Evolutionary conservation across 2,113 vertebrate species (phyloP).

Genomic region (Gavia stellata): DNA sequence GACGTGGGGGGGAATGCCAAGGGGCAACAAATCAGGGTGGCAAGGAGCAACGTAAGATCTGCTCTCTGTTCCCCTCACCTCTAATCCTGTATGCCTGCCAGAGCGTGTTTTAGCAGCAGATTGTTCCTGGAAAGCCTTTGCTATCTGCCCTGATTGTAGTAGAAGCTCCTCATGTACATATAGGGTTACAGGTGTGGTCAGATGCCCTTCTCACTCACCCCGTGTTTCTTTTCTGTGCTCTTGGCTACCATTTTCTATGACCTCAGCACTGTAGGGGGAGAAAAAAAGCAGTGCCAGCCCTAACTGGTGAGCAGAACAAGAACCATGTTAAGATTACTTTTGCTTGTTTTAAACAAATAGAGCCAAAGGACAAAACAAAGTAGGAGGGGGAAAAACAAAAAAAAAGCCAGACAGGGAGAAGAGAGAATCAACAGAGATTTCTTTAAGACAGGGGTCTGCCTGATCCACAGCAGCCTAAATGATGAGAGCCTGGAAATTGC

Average conservation of each 20-base stretch:
- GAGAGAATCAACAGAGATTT: not conserved
- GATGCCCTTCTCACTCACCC: not conserved
- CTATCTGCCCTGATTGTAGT: not conserved
- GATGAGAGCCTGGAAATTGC: not conserved
- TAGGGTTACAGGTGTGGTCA: not conserved
- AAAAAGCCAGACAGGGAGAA: not conserved
- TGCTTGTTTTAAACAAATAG: not conserved
- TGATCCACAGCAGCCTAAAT: not conserved
- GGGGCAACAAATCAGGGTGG: not conserved
- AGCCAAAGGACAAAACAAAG: not conserved
- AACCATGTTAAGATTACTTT: not conserved
- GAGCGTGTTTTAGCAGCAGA: not conserved
- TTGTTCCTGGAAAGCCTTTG: slow-evolving; percentile 54
- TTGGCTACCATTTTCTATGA: not conserved
- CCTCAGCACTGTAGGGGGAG: not conserved
- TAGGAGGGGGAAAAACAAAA: too few species aligned
- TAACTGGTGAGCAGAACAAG: not conserved
- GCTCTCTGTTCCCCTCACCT: not conserved
- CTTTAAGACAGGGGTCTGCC: not conserved
- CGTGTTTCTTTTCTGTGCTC: not conserved
- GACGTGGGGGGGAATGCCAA: not conserved
- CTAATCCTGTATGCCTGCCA: not conserved
- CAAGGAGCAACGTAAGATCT: not conserved
- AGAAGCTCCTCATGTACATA: not conserved
- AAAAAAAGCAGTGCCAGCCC: not conserved